Evolutionary conservation across 2,888 invertebrate genomes (phyloP).

Genomic region (Nomada ruficornis): DNA sequence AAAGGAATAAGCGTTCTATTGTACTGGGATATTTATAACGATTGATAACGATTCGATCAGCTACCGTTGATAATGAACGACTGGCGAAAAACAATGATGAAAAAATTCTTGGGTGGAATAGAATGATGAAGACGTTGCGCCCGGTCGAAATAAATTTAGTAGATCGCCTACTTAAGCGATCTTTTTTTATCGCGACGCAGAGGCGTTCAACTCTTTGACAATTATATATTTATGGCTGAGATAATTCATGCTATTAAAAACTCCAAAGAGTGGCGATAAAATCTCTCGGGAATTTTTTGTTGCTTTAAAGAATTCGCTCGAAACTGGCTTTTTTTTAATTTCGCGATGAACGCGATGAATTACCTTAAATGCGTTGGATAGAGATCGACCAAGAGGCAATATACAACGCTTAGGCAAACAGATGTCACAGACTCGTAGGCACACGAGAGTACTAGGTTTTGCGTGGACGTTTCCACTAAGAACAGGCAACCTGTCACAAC

Average conservation of each 20-base stretch:
- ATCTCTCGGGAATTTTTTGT: background rate
- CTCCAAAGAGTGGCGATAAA: background rate
- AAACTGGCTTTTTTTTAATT: background rate
- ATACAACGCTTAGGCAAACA: conserved; percentile 91
- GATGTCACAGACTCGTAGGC: conserved; percentile 92
- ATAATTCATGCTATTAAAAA: background rate
- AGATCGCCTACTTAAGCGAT: background rate
- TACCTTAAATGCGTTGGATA: conserved; percentile 93
- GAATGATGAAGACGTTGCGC: background rate
- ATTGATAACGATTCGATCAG: conserved; percentile 29
- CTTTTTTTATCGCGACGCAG: background rate
- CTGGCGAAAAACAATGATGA: background rate
- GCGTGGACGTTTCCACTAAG: conserved; percentile 89
- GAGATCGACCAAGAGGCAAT: conserved; percentile 91
- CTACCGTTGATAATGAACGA: background rate
- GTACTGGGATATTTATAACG: conserved; percentile 40
- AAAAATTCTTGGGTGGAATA: background rate
- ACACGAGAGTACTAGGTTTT: conserved; percentile 91
- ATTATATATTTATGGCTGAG: background rate
- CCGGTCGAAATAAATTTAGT: background rate
- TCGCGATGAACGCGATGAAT: conserved; percentile 27
- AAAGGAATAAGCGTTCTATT: conserved; percentile 11
- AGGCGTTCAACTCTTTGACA: background rate
- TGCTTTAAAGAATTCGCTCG: background rate
- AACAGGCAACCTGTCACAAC: conserved; percentile 90